These are phyloP conservation scores for Cecidostiba fungosa DNA, from an alignment of 2,888 invertebrate genomes.

Conservation along the genomic window DNA sequence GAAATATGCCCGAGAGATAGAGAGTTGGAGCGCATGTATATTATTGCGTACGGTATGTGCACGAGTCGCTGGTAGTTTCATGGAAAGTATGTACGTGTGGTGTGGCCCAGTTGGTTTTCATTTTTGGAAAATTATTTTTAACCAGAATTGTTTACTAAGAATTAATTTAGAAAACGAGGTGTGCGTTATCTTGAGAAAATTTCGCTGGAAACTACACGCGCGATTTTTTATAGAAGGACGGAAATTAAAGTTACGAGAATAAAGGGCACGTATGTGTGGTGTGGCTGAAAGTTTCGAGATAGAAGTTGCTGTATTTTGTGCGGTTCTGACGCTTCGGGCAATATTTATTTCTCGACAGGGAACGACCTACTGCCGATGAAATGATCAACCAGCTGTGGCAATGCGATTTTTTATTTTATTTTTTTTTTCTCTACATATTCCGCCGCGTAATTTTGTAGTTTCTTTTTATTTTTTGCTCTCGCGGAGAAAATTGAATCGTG, in stretches of 20 bases:
- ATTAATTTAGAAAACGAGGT: too few relatives aligned
- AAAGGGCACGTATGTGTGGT: background rate
- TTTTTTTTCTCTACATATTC: background rate
- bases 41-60: background rate
- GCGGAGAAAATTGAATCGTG: background rate
- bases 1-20: background rate
- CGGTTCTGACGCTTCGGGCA: conserved; percentile 1
- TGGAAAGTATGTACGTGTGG: background rate
- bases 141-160: too few relatives aligned
- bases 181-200: too few relatives aligned
- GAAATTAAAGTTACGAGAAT: conserved; percentile 9
- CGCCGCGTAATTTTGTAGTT: background rate
- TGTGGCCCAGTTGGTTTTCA: background rate
- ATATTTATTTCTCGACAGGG: conserved; percentile 36
- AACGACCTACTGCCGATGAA: background rate
- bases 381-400: conserved; percentile 26
- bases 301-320: conserved; percentile 1
- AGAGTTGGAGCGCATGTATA: background rate
- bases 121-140: background rate
- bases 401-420: background rate
- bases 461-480: conserved; percentile 26
- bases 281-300: background rate
- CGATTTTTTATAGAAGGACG: too few relatives aligned
- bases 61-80: background rate
- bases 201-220: too few relatives aligned